phyloP scores from a whole-genome alignment of 1,140 invertebrate genomes.

The Diabrotica virgifera region DNA sequence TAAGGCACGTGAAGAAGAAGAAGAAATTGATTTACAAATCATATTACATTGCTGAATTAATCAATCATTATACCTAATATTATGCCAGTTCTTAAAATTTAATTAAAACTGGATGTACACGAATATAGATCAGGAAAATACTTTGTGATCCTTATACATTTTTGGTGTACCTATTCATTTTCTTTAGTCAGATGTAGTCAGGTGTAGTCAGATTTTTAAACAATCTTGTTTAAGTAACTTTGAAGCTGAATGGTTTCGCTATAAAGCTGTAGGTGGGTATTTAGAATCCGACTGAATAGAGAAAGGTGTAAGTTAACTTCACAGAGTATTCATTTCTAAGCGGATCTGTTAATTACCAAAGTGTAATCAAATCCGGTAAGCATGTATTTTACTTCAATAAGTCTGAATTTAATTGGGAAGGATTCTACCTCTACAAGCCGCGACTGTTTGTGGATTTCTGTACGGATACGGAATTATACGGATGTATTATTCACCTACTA shows the following conservation, averaged over 20 bases:
- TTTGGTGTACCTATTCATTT: too few relatives aligned
- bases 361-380: constrained; percentile 19
- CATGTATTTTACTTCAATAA: constrained; percentile 17
- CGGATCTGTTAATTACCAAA: constrained; percentile 23
- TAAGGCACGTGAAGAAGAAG: too few relatives aligned
- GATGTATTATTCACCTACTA: neutral
- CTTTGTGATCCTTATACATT: too few relatives aligned
- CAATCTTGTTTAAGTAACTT: neutral
- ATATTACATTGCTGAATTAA: too few relatives aligned
- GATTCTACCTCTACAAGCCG: neutral
- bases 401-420: constrained; percentile 16
- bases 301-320: constrained; percentile 21
- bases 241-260: neutral
- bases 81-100: too few relatives aligned
- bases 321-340: constrained; percentile 20
- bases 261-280: neutral
- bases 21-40: too few relatives aligned
- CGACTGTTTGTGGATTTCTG: neutral
- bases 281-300: constrained; percentile 15
- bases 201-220: too few relatives aligned
- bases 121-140: too few relatives aligned
- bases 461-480: neutral
- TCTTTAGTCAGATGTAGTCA: too few relatives aligned
- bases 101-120: too few relatives aligned
- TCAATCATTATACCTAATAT: too few relatives aligned